Conservation (phyloP, 1,140 invertebrate genomes). For the Telenomus remus region DNA sequence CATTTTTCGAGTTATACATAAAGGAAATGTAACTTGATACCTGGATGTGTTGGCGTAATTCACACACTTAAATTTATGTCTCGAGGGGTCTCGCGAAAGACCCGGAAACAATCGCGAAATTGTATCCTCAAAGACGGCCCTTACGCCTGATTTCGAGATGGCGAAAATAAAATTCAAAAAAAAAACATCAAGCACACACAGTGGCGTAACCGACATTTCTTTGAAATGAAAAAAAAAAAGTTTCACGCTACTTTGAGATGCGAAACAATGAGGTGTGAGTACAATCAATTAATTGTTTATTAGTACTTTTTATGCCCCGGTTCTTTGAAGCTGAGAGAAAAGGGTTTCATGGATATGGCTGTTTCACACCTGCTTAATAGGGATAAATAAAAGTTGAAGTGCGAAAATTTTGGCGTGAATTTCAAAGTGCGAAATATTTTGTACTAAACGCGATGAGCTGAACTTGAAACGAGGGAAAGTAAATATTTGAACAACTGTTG, state of each 20-base stretch:
- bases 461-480: too few species aligned
- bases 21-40: slow-evolving; percentile 42
- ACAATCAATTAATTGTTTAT: slow-evolving; percentile 26
- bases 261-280: slow-evolving; percentile 13
- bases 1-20: slow-evolving; percentile 20
- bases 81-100: slow-evolving; percentile 33
- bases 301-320: too few species aligned
- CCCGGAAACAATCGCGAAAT: slow-evolving; percentile 54
- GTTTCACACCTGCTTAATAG: too few species aligned
- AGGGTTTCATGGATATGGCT: too few species aligned
- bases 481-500: too few species aligned
- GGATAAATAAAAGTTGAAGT: too few species aligned
- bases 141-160: slow-evolving; percentile 22
- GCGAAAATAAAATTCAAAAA: slow-evolving; percentile 39
- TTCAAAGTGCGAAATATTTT: too few species aligned
- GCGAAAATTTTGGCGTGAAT: too few species aligned
- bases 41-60: slow-evolving; percentile 47
- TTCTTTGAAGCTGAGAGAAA: too few species aligned
- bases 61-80: slow-evolving; percentile 44
- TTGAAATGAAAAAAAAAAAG: slow-evolving; percentile 34
- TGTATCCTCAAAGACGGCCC: slow-evolving; percentile 48
- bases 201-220: slow-evolving; percentile 43
- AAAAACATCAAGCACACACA: background rate
- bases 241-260: slow-evolving; percentile 29
- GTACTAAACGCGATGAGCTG: too few species aligned